Evolutionary conservation across 2,888 invertebrate species (phyloP).

Genomic region (Tenthredo mesomela): DNA sequence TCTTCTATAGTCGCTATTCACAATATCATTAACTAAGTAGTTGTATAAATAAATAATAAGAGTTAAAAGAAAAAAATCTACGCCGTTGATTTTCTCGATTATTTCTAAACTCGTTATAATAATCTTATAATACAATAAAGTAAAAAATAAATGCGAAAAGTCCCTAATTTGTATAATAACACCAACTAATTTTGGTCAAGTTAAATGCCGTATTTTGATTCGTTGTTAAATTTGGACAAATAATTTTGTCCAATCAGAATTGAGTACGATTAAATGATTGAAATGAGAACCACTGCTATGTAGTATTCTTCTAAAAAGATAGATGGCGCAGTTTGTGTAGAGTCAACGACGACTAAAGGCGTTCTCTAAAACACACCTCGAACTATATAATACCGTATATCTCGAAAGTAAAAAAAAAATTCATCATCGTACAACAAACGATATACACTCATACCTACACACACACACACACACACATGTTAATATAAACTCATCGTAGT

Average conservation of each 20-base stretch:
- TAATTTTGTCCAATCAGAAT: background rate
- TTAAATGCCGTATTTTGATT: background rate
- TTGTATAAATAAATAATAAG: background rate
- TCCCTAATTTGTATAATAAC: background rate
- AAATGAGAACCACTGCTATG: background rate
- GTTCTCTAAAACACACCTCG: background rate
- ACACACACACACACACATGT: background rate
- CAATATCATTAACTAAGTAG: no score
- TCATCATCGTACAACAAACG: background rate
- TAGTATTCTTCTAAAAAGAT: background rate
- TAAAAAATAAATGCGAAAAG: no score
- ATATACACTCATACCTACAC: no score
- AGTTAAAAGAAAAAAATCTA: no score
- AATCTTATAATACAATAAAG: no score
- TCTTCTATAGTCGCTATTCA: background rate
- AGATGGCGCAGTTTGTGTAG: background rate
- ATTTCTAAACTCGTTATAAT: no score
- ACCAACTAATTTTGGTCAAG: background rate
- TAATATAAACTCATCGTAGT: no score
- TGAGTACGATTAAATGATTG: background rate
- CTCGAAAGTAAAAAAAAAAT: no score
- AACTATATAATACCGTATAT: no score
- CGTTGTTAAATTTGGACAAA: background rate
- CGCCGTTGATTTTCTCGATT: background rate
- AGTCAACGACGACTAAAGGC: background rate